Evolutionary conservation across 2,888 invertebrate species (phyloP), one percentile per base, ranked within the genome.

Genomic region (Punctoribates punctum): DNA sequence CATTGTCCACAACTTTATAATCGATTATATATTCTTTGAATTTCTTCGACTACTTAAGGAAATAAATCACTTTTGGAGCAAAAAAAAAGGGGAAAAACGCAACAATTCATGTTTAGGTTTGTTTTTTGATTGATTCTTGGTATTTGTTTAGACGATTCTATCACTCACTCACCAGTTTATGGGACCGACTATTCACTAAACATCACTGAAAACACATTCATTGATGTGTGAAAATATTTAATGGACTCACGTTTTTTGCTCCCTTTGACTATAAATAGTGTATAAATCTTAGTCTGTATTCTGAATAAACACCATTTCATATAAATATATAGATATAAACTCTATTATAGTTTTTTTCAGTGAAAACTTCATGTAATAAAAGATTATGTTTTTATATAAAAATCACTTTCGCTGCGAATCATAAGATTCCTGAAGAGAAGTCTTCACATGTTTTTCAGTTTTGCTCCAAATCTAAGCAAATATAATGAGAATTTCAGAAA

Each of bases 221-320:
- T 23, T 70, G 70, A 70, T 46, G 70, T 42, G 46, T 70, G 46
- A 46, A 70, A 70, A 70, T 70, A 70, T 70, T 46, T 46, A 70
- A 70, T 70, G 70, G 38, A 70, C 70, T 70, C 70, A 70, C 70
- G 70, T 67, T 42, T 70, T 70, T 9, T 57, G 57, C 57, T 13
- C 25, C 25, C 23, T 34, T n/a, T 65, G 29, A 17, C 62, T 20
- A 46, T 46, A 70, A 70, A 70, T 42, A 70, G 70, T 20, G 34
- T 13, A 70, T 70, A 70, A 70, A 70, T 70, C 46, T 46, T 42
- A 42, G 20, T 70, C 70, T 42, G 11, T 0, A 8, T 23, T 65
- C 17, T 34, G 25, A 65, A 65, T 65, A 65, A 15, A 65, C 25
- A 57, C 23, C 25, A 57, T 57, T 25, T 57, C 25, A 34, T 34